Evolutionary conservation across 2,113 vertebrate genomes (phyloP).

Genomic region (Tyto alba): DNA sequence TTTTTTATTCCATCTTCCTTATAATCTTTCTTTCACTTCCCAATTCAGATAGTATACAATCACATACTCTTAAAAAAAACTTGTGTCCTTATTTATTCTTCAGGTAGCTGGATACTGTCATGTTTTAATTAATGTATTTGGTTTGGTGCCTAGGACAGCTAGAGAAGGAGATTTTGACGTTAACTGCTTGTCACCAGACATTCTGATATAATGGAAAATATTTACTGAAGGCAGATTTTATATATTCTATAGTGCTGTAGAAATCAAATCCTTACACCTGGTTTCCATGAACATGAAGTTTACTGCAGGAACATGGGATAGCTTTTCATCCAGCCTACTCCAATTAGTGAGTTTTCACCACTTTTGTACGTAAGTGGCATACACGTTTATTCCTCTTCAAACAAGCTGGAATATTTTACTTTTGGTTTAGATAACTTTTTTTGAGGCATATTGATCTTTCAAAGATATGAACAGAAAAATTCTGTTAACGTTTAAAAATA

Average conservation of each 20-base stretch:
- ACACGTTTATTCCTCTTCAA: background rate
- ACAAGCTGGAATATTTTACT: background rate
- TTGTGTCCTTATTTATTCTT: background rate
- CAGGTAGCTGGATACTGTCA: background rate
- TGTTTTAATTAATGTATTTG: background rate
- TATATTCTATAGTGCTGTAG: background rate
- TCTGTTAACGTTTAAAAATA: background rate
- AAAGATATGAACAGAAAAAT: background rate
- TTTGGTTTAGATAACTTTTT: background rate
- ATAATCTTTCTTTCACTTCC: background rate
- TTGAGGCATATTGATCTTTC: background rate
- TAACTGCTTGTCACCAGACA: background rate
- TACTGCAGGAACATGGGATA: background rate
- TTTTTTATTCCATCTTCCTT: background rate
- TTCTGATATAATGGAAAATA: background rate
- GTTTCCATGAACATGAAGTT: background rate
- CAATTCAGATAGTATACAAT: background rate
- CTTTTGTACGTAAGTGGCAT: background rate
- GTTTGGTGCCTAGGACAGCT: background rate
- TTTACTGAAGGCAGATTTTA: background rate
- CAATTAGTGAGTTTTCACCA: background rate
- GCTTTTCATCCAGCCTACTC: background rate
- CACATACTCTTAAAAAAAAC: background rate
- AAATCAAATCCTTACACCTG: background rate
- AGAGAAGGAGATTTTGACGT: background rate